These are phyloP conservation scores for Aphelenchoides besseyi DNA, from an alignment of 1,140 invertebrate species.

Conservation along the genomic window DNA sequence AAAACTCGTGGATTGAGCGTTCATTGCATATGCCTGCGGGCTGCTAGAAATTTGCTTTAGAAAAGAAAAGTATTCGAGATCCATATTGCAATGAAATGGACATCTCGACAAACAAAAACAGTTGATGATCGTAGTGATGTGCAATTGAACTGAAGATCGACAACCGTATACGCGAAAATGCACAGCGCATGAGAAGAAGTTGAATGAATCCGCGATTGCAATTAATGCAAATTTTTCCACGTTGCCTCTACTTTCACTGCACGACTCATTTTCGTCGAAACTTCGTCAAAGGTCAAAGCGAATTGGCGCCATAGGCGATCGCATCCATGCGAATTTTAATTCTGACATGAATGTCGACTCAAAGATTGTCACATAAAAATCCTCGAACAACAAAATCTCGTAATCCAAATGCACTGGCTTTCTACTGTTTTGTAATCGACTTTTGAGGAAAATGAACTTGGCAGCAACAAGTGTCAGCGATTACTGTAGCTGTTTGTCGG, in stretches of 20 bases:
- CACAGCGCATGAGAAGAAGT: no score
- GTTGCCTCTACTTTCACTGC: not conserved
- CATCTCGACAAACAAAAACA: constrained; percentile 2
- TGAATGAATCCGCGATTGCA: not conserved
- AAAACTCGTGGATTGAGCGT: not conserved
- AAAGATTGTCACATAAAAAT: not conserved
- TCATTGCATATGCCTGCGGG: not conserved
- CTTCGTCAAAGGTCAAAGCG: not conserved
- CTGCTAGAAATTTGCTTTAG: not conserved
- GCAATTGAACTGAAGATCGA: not conserved
- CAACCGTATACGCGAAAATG: no score
- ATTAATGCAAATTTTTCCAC: not conserved
- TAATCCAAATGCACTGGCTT: not conserved
- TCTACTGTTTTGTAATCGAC: not conserved
- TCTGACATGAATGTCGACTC: no score
- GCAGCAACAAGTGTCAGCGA: no score
- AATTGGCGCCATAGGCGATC: not conserved
- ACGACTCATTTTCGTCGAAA: not conserved
- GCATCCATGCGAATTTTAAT: not conserved
- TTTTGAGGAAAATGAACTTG: not conserved
- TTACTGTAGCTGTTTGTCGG: no score
- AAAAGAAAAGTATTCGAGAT: not conserved
- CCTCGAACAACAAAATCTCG: not conserved
- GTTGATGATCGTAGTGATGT: not conserved
- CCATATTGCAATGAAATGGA: not conserved